phyloP scores from a whole-genome alignment of 2,113 vertebrate species.

The Anguilla japonica region DNA sequence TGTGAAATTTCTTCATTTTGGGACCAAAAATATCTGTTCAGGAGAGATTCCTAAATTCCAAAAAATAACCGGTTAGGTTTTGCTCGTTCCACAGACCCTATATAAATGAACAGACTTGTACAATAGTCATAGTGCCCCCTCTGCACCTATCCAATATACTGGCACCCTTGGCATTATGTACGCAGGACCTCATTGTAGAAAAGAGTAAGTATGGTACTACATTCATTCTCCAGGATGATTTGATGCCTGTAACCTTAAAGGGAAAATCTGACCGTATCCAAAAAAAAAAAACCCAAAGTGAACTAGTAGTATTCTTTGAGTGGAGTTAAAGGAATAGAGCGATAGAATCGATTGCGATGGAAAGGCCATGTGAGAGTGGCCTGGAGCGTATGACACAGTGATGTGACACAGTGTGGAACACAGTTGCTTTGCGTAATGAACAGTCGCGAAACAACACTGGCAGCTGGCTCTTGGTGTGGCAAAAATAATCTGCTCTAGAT shows the following conservation, averaged over 20 bases:
- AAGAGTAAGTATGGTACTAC: neutral
- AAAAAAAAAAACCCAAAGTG: neutral
- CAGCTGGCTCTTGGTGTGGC: neutral
- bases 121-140: too few relatives aligned
- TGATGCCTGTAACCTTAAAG: neutral
- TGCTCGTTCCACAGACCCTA: too few relatives aligned
- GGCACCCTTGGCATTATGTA: neutral
- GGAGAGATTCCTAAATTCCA: too few relatives aligned
- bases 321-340: neutral
- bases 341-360: neutral
- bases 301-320: too few relatives aligned
- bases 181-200: neutral
- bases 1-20: too few relatives aligned
- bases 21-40: too few relatives aligned
- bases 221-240: neutral
- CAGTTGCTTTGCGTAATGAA: neutral
- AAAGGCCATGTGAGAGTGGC: neutral
- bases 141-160: too few relatives aligned
- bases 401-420: neutral
- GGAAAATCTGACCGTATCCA: neutral
- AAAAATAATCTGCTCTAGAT: neutral
- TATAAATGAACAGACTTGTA: too few relatives aligned
- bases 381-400: neutral
- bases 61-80: too few relatives aligned
- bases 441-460: neutral